phyloP scores from a whole-genome alignment of 2,888 invertebrate species.

The Conus canariensis region DNA sequence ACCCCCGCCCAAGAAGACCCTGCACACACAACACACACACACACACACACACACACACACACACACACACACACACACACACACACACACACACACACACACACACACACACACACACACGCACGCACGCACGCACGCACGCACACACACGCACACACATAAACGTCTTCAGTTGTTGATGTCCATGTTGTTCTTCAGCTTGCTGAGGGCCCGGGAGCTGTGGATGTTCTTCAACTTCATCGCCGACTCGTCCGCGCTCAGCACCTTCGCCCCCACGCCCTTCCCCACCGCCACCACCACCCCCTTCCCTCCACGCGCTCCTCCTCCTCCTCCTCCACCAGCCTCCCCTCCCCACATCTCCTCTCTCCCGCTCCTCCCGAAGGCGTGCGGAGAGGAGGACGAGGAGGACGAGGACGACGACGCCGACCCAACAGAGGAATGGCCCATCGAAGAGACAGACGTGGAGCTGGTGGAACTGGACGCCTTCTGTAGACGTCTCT shows the following conservation, averaged over 20 bases:
- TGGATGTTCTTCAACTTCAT: slow-evolving; percentile 31
- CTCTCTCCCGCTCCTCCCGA: background rate
- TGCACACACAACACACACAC: too few species aligned
- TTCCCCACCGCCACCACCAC: too few species aligned
- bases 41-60: too few species aligned
- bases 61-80: too few species aligned
- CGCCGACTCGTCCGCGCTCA: background rate
- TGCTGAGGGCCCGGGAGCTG: slow-evolving; percentile 16
- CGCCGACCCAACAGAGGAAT: too few species aligned
- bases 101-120: background rate
- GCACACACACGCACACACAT: background rate
- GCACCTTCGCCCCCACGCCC: background rate
- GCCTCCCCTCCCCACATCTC: background rate
- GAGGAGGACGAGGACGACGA: background rate
- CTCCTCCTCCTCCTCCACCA: background rate
- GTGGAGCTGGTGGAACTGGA: background rate
- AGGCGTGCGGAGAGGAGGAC: background rate
- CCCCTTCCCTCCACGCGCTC: background rate
- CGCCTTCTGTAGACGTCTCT: background rate
- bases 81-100: too few species aligned
- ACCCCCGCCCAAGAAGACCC: too few species aligned
- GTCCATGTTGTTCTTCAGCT: slow-evolving; percentile 33
- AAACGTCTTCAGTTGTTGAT: background rate
- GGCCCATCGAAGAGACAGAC: background rate
- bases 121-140: slow-evolving; percentile 19